These are phyloP conservation scores for Musca vetustissima DNA, from an alignment of 1,140 invertebrate species.

Conservation along the genomic window DNA sequence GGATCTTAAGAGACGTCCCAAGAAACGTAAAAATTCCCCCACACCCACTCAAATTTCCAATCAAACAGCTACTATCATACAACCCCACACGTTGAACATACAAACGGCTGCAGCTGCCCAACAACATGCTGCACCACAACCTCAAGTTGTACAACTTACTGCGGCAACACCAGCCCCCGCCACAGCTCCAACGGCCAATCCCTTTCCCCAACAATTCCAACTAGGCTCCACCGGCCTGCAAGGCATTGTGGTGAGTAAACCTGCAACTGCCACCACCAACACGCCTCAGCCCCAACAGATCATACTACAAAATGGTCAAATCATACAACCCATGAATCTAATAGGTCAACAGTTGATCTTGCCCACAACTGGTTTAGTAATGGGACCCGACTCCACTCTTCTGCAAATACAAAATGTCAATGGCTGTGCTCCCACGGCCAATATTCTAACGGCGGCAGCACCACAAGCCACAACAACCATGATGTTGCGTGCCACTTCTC, in stretches of 20 bases:
- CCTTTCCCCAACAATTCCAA: conserved; percentile 67
- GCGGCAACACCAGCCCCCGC: conserved; percentile 25
- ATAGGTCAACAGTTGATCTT: conserved; percentile 82
- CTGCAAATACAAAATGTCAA: conserved; percentile 75
- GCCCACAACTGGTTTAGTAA: conserved; percentile 76
- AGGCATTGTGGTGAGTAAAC: conserved; percentile 61
- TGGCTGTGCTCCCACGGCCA: conserved; percentile 33
- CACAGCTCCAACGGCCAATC: conserved; percentile 50
- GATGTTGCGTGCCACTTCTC: conserved; percentile 73
- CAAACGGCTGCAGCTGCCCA: conserved; percentile 22
- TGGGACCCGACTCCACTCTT: conserved; percentile 69
- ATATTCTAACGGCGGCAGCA: conserved; percentile 37
- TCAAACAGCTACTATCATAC: conserved; percentile 45
- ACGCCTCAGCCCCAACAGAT: conserved; percentile 72
- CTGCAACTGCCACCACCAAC: conserved; percentile 65
- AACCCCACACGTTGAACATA: conserved; percentile 33
- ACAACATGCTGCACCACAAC: conserved; percentile 27
- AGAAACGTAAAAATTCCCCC: conserved; percentile 68
- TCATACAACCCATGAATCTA: conserved; percentile 75
- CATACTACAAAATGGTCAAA: conserved; percentile 59
- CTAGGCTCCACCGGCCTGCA: conserved; percentile 61
- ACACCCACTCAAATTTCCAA: conserved; percentile 43
- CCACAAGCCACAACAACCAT: conserved; percentile 61
- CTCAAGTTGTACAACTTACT: conserved; percentile 38
- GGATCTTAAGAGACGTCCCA: conserved; percentile 70